Percentiles rank a stretch among this genome's conserved stretches.
Conservation (phyloP, 2,888 invertebrate species). For the Callyntrura sp. region DNA sequence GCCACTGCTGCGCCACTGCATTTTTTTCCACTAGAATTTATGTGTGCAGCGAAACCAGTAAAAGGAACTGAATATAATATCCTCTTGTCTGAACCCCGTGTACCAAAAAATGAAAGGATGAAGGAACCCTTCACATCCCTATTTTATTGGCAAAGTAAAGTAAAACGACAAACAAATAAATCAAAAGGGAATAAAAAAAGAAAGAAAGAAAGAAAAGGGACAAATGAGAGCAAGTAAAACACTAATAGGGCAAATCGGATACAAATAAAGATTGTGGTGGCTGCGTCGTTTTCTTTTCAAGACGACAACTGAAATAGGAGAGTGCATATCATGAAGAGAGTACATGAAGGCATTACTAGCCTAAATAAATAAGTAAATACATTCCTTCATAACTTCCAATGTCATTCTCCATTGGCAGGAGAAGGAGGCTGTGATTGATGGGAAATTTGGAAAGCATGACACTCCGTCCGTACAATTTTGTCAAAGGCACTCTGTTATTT, state of each 20-base stretch:
- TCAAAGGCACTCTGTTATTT: conserved; percentile 53
- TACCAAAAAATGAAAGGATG: neutral
- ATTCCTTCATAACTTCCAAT: neutral
- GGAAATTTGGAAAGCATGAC: conserved; percentile 82
- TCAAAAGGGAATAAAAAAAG: conserved; percentile 21
- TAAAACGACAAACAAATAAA: conserved; percentile 21
- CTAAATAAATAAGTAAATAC: conserved; percentile 26
- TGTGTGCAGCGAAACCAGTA: too few species aligned
- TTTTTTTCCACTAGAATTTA: too few species aligned
- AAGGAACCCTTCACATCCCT: conserved; percentile 14
- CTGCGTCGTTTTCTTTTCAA: neutral
- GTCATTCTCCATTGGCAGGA: conserved; percentile 54
- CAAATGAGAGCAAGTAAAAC: conserved; percentile 64
- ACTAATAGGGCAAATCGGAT: conserved; percentile 70
- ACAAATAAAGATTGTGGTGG: conserved; percentile 62
- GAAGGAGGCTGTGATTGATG: conserved; percentile 81
- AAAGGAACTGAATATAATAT: too few species aligned
- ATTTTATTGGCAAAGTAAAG: conserved; percentile 4
- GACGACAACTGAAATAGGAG: neutral
- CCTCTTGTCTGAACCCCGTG: too few species aligned
- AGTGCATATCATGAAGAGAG: neutral
- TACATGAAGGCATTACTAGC: too few species aligned
- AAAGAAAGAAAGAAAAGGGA: conserved; percentile 38
- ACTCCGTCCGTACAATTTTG: conserved; percentile 72
- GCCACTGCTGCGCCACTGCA: neutral